Evolutionary conservation across 2,797 vertebrate genomes (phyloP).

Genomic region (Melanotaenia pygmaea): DNA sequence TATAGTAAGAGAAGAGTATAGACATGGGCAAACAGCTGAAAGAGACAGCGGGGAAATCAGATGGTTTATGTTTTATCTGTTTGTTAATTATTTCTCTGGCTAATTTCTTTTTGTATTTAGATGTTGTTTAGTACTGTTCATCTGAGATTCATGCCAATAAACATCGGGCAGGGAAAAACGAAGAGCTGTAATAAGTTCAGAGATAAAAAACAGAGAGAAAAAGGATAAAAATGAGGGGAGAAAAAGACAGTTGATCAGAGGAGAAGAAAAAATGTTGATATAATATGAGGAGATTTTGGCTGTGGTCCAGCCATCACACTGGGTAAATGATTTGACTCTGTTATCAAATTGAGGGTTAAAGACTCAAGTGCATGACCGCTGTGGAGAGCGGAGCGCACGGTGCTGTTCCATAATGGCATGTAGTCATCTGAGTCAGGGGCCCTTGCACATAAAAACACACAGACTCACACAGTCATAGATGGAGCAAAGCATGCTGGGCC

Average conservation of each 20-base stretch:
- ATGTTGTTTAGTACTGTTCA: constrained; percentile 54
- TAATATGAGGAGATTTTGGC: constrained; percentile 26
- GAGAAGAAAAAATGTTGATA: not conserved
- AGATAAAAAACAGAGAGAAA: constrained; percentile 19
- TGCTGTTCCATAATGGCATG: constrained; percentile 51
- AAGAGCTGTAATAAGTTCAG: constrained; percentile 26
- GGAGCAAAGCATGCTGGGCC: constrained; percentile 65
- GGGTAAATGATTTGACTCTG: constrained; percentile 63
- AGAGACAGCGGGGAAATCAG: constrained; percentile 67
- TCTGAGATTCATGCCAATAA: constrained; percentile 63
- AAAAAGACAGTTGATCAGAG: constrained; percentile 22
- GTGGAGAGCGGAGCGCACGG: constrained; percentile 18
- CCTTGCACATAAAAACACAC: constrained; percentile 34
- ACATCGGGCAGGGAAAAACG: constrained; percentile 32
- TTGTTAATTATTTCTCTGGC: constrained; percentile 68
- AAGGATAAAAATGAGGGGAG: not conserved
- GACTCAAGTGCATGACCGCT: constrained; percentile 35
- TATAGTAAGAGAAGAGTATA: constrained; percentile 30
- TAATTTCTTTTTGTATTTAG: constrained; percentile 64
- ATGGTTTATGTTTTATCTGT: constrained; percentile 53
- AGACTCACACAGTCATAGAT: constrained; percentile 39
- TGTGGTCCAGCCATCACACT: constrained; percentile 37
- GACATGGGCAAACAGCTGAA: constrained; percentile 50
- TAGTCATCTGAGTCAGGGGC: constrained; percentile 46
- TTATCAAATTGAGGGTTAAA: constrained; percentile 67